Evolutionary conservation across 2,888 invertebrate genomes (phyloP), one percentile per base, ranked within the genome.

Genomic region (Eupeodes latifasciatus): DNA sequence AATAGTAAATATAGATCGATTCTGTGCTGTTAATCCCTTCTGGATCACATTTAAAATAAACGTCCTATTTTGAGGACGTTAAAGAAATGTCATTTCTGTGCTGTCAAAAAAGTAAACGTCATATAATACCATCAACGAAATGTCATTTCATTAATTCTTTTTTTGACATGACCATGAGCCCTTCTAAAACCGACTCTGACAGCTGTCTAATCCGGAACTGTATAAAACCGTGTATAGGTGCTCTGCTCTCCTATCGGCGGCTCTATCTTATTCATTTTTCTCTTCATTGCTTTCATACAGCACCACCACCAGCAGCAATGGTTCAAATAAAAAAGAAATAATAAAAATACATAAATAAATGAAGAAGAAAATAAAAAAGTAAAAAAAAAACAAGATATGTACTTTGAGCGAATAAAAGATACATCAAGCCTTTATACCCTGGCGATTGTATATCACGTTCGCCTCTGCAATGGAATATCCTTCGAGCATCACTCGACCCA

Each of bases 401-500:
- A 71, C 74, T 66, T 71, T 75, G 62, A 80, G 71, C 62, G 77
- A 88, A 85, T 85, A 85, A 78, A 88, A 75, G 78, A 88, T 81
- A 81, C 84, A 66, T 66, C 47, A 84, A 84, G 59, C 72, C 80
- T 84, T 57, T 66, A 74, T 80, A 76, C 62, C 80, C 62, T 53
- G 61, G 62, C 79, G 83, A 82, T 87, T 87, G 81, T 85, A 81
- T 85, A 81, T 81, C 85, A 88, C 81, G 81, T 85, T 88, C 78
- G 81, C 85, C 85, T 66, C 89, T 89, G 89, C 89, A 89, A 79
- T 82, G 89, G 76, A 85, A 89, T 85, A 89, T 89, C 89, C 89
- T 88, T 85, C 89, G 79, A 89, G 89, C 89, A 85, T 89, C 85
- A 89, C 89, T 89, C 89, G 89, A 89, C 89, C 89, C 71, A 89